These are phyloP conservation scores for Scaptomyza pallida DNA, from an alignment of 1,140 invertebrate species.

Conservation along the genomic window DNA sequence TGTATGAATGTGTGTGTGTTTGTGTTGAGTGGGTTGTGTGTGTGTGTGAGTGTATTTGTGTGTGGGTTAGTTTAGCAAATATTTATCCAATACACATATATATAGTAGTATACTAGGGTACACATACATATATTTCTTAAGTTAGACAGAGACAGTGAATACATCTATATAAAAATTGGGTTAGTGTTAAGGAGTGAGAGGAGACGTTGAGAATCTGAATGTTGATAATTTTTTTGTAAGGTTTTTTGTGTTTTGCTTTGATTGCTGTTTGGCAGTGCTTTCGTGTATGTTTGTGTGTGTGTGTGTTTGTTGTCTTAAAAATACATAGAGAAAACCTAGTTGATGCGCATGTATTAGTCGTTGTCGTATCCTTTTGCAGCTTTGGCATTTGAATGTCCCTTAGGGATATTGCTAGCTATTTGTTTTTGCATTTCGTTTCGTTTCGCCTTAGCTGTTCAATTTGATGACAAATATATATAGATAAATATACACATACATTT, in stretches of 20 bases:
- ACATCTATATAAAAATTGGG: constrained; percentile 70
- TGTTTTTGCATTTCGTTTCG: constrained; percentile 27
- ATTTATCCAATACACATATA: constrained; percentile 66
- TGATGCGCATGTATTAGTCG: constrained; percentile 30
- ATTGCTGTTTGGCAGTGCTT: constrained; percentile 26
- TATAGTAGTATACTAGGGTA: constrained; percentile 63
- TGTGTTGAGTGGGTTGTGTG: constrained; percentile 19
- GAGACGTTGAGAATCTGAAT: constrained; percentile 67
- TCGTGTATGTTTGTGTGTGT: constrained; percentile 8
- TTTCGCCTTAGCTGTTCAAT: constrained; percentile 54
- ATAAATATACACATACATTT: constrained; percentile 33
- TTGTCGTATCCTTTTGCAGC: constrained; percentile 23
- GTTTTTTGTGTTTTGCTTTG: constrained; percentile 33
- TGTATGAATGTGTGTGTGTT: constrained; percentile 25
- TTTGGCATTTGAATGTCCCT: constrained; percentile 36
- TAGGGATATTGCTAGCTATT: constrained; percentile 31
- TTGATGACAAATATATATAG: constrained; percentile 70
- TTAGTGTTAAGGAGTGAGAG: constrained; percentile 71
- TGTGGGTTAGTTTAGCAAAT: constrained; percentile 47
- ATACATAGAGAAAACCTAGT: constrained; percentile 47
- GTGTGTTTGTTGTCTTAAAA: constrained; percentile 36
- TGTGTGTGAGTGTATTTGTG: constrained; percentile 37
- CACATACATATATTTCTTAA: constrained; percentile 63
- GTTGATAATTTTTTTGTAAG: constrained; percentile 56
- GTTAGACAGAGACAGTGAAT: constrained; percentile 74